These are phyloP conservation scores for Laothoe populi DNA, from an alignment of 2,888 invertebrate genomes.

Conservation along the genomic window DNA sequence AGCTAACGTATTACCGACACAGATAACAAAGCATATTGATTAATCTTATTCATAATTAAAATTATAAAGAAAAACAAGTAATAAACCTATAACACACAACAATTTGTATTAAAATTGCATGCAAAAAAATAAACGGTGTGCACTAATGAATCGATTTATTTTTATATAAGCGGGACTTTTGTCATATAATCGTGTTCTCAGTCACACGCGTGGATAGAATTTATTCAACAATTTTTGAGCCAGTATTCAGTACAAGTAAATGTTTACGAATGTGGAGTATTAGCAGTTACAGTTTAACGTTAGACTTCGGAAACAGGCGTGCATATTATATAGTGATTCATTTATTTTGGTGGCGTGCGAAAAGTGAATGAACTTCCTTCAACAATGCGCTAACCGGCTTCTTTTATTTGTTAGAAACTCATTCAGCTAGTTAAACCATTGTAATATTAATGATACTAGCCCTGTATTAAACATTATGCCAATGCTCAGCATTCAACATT, in stretches of 20 bases:
- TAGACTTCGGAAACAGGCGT: slow-evolving; percentile 11
- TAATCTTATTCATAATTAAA: too few species aligned
- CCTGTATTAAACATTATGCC: too few species aligned
- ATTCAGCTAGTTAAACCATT: slow-evolving; percentile 10
- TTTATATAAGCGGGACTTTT: too few species aligned
- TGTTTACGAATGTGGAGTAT: slow-evolving; percentile 24
- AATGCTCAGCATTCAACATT: too few species aligned
- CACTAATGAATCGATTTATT: too few species aligned
- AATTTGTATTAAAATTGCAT: too few species aligned
- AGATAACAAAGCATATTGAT: too few species aligned
- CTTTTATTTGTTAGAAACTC: slow-evolving; percentile 22
- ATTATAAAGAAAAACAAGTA: too few species aligned
- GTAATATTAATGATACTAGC: slow-evolving; percentile 23
- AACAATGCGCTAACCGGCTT: slow-evolving; percentile 16
- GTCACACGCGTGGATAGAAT: slow-evolving; percentile 25
- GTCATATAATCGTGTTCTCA: slow-evolving; percentile 15
- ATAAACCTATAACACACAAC: too few species aligned
- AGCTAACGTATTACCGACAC: too few species aligned
- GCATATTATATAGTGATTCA: slow-evolving; percentile 12
- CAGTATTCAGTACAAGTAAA: slow-evolving; percentile 23
- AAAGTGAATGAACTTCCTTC: slow-evolving; percentile 29
- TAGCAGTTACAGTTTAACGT: slow-evolving; percentile 7
- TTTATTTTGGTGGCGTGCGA: slow-evolving; percentile 23
- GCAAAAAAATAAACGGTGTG: too few species aligned
- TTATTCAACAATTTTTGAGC: slow-evolving; percentile 20